Evolutionary conservation across 2,888 invertebrate species (phyloP), one percentile per base, ranked within the genome.

Genomic region (Parnassius orleans): DNA sequence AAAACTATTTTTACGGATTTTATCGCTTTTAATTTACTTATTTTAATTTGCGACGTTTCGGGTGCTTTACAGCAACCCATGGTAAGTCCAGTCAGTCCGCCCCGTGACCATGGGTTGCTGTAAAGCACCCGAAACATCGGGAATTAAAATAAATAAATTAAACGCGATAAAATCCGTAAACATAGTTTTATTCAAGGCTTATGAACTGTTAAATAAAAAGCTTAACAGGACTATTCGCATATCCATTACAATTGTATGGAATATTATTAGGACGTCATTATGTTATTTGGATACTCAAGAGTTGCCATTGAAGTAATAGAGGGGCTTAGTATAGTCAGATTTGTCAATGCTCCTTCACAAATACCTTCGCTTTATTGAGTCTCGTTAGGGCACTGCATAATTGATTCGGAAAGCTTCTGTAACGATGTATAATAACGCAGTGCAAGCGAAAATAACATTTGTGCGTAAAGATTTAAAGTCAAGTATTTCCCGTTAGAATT

Each of bases 301-400:
- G 46, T 53, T 46, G 66, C 62, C 61, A 58, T 65, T 56, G 50
- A 54, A 56, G 58, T 67, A 68, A 67, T 66, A 63, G 67, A 62
- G 64, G 58, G 42, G 47, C 56, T 53, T 68, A 52, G 33, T 12
- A 57, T 62, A 68, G 68, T 68, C 64, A 68, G 63, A 70, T 67
- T 68, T 66, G 60, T 68, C 66, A 66, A 69, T 57, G 63, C 51
- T 61, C 64, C 57, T 59, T 62, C 63, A 61, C 64, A 62, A 69
- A 64, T 63, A 63, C 56, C 65, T 65, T 50, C 61, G 60, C 63
- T 67, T 63, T 67, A 69, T 66, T 64, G 65, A 63, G 64, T 64
- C 66, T 69, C 66, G 65, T 70, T 67, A 67, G 60, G 65, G 54
- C 57, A 44, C 64, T 70, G 68, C 68, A 71, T 71, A 69, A 71